These are phyloP conservation scores for Chydorus sphaericus DNA, from an alignment of 2,888 invertebrate species.

Conservation along the genomic window DNA sequence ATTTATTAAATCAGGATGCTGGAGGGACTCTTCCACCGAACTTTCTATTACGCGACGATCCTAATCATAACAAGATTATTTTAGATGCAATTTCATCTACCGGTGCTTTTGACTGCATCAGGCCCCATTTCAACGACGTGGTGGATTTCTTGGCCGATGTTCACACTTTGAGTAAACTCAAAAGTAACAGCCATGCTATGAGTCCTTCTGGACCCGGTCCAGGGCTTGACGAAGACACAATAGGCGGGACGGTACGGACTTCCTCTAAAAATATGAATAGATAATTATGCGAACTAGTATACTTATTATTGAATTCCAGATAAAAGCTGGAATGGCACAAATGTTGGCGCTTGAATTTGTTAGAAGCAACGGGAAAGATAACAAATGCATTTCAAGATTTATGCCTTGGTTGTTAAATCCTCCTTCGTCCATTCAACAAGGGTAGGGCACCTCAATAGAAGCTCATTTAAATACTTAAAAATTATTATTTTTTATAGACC, in stretches of 20 bases:
- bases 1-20: slow-evolving; percentile 44
- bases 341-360: slow-evolving; percentile 88
- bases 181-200: slow-evolving; percentile 31
- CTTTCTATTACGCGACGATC: slow-evolving; percentile 42
- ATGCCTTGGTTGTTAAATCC: slow-evolving; percentile 83
- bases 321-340: slow-evolving; percentile 87
- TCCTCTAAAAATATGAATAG: too few species aligned
- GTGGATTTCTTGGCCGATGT: slow-evolving; percentile 91
- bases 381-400: slow-evolving; percentile 59
- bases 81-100: slow-evolving; percentile 28
- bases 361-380: slow-evolving; percentile 68
- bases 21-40: slow-evolving; percentile 74
- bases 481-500: slow-evolving; percentile 40
- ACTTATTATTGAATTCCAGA: too few species aligned
- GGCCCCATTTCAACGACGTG: slow-evolving; percentile 79
- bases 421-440: slow-evolving; percentile 62
- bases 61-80: neutral
- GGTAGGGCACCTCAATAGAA: slow-evolving; percentile 35
- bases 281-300: too few species aligned
- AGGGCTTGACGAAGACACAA: slow-evolving; percentile 82
- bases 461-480: neutral
- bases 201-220: slow-evolving; percentile 37
- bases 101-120: slow-evolving; percentile 86
- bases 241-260: slow-evolving; percentile 92
- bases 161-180: slow-evolving; percentile 89